Base-by-base conservation (phyloP, 1,140 invertebrate species). In the Gonatopus flavifemur region DNA sequence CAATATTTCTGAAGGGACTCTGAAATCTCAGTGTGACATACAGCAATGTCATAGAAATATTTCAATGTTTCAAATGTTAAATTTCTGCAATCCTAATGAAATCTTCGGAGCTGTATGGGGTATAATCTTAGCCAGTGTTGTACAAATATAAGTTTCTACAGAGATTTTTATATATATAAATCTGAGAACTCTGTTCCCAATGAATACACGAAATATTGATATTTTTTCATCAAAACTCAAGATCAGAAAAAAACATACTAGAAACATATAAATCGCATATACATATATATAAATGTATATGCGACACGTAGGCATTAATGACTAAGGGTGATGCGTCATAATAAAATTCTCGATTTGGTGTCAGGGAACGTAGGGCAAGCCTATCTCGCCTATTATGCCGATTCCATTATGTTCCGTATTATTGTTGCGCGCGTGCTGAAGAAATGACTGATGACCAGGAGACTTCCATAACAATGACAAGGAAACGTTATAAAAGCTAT, bases 381-480 rank as follows among this genome's bases (percentile, higher is more conserved):
- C 45, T 49, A 61, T 60, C n/a, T n/a, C 59, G 58, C 57, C 62
- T 56, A 58, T 65, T 63, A 64, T 58, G 59, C 55, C 64, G 55
- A 65, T 67, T 68, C 69, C 60, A 72, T 72, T 72, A 70, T 70
- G 54, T n/a, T n/a, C 52, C 59, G 55, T 56, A 70, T 70, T 65
- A 76, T 72, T 73, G 66, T 68, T 62, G 63, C 61, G 52, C 57
- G 57, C 49, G 57, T 46, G 57, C 49, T 53, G 67, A 66, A 59
- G 62, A 67, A 63, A 68, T 76, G 72, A 76, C 70, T 74, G 74
- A 76, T 74, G 72, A 74, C 64, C n/a, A 62, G 57, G 59, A 55
- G 57, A 37, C 59, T 38, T 31, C 49, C 46, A 36, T 56, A 59
- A 73, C 72, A 71, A 72, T 65, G 64, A 59, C 44, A 38, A 46